Evolutionary conservation across 2,113 vertebrate species (phyloP), one percentile per base, ranked within the genome.

Genomic region (Isurus oxyrinchus): DNA sequence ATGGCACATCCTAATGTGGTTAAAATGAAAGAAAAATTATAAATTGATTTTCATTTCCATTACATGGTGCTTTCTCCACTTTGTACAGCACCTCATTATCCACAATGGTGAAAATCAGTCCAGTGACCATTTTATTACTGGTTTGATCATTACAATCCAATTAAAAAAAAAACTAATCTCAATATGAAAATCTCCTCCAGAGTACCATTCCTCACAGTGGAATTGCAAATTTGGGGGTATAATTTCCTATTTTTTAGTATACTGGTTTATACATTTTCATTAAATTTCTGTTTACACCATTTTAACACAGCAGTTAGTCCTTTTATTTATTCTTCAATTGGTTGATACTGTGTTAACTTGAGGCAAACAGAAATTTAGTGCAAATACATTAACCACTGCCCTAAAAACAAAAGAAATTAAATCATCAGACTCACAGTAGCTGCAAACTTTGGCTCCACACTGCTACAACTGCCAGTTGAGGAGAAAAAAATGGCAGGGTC

Each of bases 231-330:
- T 63, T 66, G 59, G 90, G 35, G 59, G 10, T n/a, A 93, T 93
- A n/a, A 93, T 93, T 93, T 61, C 61, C 57, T 63, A 63, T n/a
- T 94, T 81, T 94, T 94, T 40, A 94, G 90, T 94, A 23, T 1
- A 40, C 40, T 25, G 31, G 90, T 40, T 94, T 63, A 94, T 94
- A 59, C 40, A n/a, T 66, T 94, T 94, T 63, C 90, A 94, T 94
- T 94, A 94, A 94, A 40, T 94, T 63, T 61, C 90, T 40, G 90
- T 44, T n/a, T 40, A 63, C 61, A 7, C 90, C 19, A 63, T 94
- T 61, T 94, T 94, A 94, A 94, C 59, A 40, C 90, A 94, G 90
- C 90, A 94, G 90, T 94, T 94, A 35, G n/a, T 93, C 59, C 87
- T 94, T 63, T 40, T 94, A 94, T 63, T 94, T 94, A 66, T 63